Conservation (phyloP, 2,797 vertebrate genomes). For the Lepidocolaptes lacrymiger region DNA sequence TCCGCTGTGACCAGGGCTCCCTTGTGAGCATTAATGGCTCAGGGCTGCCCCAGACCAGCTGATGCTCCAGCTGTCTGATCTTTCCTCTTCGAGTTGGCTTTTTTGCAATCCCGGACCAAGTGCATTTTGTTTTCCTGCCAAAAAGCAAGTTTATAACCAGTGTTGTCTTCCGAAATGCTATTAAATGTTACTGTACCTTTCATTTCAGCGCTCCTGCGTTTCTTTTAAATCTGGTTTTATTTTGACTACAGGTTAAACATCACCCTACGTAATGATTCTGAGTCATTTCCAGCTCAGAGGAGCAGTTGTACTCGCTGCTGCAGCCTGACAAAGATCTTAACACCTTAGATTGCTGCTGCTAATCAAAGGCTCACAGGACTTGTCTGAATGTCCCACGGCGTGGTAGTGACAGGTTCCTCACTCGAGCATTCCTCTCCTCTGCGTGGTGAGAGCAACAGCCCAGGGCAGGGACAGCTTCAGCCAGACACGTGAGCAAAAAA, state of each 20-base stretch:
- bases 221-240: conserved; percentile 44
- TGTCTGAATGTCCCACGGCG: neutral
- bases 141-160: conserved; percentile 69
- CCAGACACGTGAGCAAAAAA: neutral
- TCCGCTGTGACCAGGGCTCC: neutral
- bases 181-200: conserved; percentile 77
- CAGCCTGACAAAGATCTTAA: conserved; percentile 12
- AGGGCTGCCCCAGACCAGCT: conserved; percentile 22
- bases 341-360: neutral
- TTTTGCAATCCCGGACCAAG: conserved; percentile 60
- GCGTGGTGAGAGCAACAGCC: neutral
- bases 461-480: neutral
- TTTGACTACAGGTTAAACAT: conserved; percentile 40
- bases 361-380: neutral
- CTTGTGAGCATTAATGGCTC: neutral
- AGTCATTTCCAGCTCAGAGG: conserved; percentile 12
- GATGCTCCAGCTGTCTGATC: conserved; percentile 22
- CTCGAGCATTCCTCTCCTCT: neutral
- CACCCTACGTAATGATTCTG: neutral
- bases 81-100: conserved; percentile 23
- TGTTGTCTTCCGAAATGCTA: conserved; percentile 70
- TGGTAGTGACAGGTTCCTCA: neutral
- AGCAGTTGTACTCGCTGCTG: neutral
- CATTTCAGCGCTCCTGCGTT: neutral
- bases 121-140: conserved; percentile 72